These are phyloP conservation scores for Leuctra nigra DNA, from an alignment of 2,888 invertebrate genomes.

Conservation along the genomic window DNA sequence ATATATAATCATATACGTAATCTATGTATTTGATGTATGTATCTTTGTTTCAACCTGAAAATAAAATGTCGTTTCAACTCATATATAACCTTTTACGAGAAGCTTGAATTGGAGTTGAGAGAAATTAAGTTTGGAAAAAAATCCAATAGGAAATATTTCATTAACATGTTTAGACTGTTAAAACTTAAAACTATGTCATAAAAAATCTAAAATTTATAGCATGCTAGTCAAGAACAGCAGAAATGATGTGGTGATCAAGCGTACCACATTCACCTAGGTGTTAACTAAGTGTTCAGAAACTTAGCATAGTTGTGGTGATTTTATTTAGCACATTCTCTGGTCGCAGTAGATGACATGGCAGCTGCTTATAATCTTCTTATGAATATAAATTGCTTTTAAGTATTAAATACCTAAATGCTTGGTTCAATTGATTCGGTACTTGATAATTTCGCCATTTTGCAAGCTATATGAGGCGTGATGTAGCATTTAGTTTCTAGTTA, in stretches of 20 bases:
- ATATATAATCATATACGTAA: background rate
- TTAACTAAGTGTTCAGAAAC: too few relatives aligned
- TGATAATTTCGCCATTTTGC: too few relatives aligned
- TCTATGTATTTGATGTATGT: background rate
- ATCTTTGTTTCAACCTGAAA: background rate
- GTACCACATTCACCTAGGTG: background rate
- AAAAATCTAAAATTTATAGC: background rate
- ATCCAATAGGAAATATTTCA: background rate
- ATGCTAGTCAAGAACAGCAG: background rate
- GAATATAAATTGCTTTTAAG: too few relatives aligned
- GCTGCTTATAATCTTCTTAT: background rate
- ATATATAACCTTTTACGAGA: background rate
- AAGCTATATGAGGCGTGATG: too few relatives aligned
- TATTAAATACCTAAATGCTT: too few relatives aligned
- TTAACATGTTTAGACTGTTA: background rate
- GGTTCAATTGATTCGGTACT: too few relatives aligned
- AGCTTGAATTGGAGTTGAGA: conserved; percentile 5
- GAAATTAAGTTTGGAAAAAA: conserved; percentile 1
- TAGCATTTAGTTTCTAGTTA: conserved; percentile 10
- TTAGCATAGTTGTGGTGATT: too few relatives aligned
- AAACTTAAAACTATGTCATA: background rate
- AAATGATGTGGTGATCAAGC: background rate
- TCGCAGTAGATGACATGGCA: too few relatives aligned
- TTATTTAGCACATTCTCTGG: too few relatives aligned
- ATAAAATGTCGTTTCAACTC: background rate